phyloP scores from a whole-genome alignment of 2,113 vertebrate species.

The Eclectus roratus region DNA sequence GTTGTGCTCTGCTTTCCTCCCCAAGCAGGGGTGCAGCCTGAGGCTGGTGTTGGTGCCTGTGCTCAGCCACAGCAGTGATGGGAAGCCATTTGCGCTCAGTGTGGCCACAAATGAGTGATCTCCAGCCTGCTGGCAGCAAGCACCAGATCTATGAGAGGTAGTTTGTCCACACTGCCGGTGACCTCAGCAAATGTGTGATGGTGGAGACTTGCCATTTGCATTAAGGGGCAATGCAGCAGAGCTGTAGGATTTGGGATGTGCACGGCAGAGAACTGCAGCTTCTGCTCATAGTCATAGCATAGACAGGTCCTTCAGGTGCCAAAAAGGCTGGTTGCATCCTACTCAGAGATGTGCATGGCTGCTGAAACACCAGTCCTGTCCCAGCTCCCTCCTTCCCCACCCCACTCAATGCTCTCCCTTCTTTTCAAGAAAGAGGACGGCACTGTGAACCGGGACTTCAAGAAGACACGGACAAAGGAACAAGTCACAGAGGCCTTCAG shows the following conservation, averaged over 20 bases:
- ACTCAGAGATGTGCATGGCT: background rate
- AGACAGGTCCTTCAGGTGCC: background rate
- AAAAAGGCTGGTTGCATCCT: background rate
- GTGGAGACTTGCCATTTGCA: background rate
- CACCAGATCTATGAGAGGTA: background rate
- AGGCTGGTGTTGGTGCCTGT: background rate
- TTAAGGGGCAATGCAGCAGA: background rate
- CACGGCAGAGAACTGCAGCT: background rate
- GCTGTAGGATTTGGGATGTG: background rate
- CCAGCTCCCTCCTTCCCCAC: background rate
- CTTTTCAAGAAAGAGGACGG: conserved; percentile 90
- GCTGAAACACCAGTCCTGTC: background rate
- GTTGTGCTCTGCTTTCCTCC: background rate
- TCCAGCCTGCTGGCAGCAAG: background rate
- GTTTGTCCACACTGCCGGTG: background rate
- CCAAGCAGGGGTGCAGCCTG: background rate
- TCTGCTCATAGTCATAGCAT: background rate
- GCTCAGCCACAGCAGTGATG: background rate
- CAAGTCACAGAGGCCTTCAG: conserved; percentile 88
- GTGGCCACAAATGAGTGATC: background rate
- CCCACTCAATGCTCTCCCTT: background rate
- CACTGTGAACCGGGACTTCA: conserved; percentile 96
- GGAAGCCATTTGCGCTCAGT: background rate
- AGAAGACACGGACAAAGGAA: conserved; percentile 93
- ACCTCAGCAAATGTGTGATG: background rate